Evolutionary conservation across 2,113 vertebrate species (phyloP).

Genomic region (Laticauda colubrina): DNA sequence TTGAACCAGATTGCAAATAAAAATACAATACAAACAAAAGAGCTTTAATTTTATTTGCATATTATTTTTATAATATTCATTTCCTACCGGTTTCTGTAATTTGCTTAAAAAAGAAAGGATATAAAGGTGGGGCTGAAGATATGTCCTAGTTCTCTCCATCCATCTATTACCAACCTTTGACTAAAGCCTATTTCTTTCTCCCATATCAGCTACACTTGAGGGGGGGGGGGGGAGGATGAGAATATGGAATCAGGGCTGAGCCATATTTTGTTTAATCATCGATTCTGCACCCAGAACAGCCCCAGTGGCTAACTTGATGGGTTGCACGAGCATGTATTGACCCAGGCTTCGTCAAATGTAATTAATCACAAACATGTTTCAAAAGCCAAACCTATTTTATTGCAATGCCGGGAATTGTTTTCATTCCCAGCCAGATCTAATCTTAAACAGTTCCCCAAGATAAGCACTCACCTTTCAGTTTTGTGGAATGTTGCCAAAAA

Average conservation of each 20-base stretch:
- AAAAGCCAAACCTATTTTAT: too few relatives aligned
- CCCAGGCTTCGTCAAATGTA: too few relatives aligned
- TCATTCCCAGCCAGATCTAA: too few relatives aligned
- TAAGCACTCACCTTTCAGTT: too few relatives aligned
- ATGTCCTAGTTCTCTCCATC: background rate
- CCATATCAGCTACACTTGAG: background rate
- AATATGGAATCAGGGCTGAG: background rate
- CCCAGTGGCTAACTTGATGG: background rate
- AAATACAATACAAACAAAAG: background rate
- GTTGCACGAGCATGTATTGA: background rate
- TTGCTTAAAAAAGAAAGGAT: background rate
- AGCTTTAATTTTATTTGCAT: background rate
- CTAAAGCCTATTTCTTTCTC: background rate
- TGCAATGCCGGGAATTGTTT: too few relatives aligned
- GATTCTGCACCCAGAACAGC: background rate
- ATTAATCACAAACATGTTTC: too few relatives aligned
- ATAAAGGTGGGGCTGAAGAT: background rate
- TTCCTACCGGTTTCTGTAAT: background rate
- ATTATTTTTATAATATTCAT: background rate
- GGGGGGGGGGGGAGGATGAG: background rate
- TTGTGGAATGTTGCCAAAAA: too few relatives aligned
- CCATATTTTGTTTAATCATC: background rate
- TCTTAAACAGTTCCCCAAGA: too few relatives aligned
- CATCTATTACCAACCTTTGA: background rate
- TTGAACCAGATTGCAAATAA: background rate